Evolutionary conservation across 2,888 invertebrate species (phyloP).

Genomic region (Taphrorychus bicolor): DNA sequence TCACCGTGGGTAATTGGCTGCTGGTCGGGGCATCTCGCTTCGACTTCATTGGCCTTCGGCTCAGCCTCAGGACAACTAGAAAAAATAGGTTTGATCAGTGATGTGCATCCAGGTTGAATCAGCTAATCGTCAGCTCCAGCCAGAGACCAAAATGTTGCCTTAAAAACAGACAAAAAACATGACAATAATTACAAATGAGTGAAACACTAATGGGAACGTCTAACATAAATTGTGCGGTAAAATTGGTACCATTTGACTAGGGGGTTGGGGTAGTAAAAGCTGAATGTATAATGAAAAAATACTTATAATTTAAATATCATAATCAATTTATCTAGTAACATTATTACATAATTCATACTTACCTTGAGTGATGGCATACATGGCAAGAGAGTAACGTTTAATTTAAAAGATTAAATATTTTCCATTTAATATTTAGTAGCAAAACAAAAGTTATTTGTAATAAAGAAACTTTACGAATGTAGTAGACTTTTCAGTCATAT

Average conservation of each 20-base stretch:
- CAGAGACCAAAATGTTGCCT: conserved; percentile 57
- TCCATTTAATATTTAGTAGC: no score
- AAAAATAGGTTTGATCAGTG: conserved; percentile 42
- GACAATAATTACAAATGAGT: conserved; percentile 11
- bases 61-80: conserved; percentile 37
- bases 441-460: no score
- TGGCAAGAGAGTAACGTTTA: no score
- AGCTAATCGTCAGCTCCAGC: conserved; percentile 55
- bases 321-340: no score
- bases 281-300: no score
- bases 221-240: conserved; percentile 2
- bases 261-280: no score
- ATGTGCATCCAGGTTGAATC: conserved; percentile 27
- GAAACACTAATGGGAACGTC: background rate
- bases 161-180: conserved; percentile 43
- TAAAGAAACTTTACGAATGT: no score
- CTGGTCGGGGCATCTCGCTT: background rate
- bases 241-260: conserved; percentile 14
- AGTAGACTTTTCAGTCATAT: no score
- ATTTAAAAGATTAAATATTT: no score
- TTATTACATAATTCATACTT: no score
- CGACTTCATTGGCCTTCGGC: background rate
- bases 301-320: no score
- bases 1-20: background rate
- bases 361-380: no score